phyloP scores from a whole-genome alignment of 2,113 vertebrate genomes.

The Tetrao urogallus region DNA sequence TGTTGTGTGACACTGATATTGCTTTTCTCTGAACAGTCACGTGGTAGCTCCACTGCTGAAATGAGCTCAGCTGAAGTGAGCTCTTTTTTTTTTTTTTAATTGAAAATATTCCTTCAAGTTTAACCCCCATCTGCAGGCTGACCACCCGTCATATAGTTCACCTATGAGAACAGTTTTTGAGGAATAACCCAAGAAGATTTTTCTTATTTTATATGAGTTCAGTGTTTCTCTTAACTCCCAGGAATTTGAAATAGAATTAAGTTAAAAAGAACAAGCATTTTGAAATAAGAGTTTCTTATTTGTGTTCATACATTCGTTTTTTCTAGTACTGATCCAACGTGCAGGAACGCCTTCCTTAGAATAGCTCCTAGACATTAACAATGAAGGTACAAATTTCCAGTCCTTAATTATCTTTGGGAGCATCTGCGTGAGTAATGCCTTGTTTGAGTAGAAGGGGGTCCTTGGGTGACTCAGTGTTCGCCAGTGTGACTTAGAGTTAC shows the following conservation, averaged over 20 bases:
- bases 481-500: background rate
- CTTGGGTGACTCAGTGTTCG: conserved; percentile 8
- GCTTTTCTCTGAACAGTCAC: background rate
- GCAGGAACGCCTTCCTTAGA: background rate
- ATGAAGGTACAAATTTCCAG: background rate
- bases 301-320: background rate
- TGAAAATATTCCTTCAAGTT: background rate
- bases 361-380: background rate
- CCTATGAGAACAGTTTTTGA: background rate
- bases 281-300: background rate
- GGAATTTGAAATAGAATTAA: background rate
- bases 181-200: background rate
- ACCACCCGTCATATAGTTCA: background rate
- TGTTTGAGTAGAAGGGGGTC: conserved; percentile 1
- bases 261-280: background rate
- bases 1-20: background rate
- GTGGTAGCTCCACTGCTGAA: background rate
- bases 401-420: background rate
- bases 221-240: background rate
- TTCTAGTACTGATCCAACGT: background rate
- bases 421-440: background rate
- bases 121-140: background rate
- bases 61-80: background rate
- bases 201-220: background rate
- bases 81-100: background rate